Base-by-base conservation (phyloP, 2,113 vertebrate species). In the Todiramphus chloris region DNA sequence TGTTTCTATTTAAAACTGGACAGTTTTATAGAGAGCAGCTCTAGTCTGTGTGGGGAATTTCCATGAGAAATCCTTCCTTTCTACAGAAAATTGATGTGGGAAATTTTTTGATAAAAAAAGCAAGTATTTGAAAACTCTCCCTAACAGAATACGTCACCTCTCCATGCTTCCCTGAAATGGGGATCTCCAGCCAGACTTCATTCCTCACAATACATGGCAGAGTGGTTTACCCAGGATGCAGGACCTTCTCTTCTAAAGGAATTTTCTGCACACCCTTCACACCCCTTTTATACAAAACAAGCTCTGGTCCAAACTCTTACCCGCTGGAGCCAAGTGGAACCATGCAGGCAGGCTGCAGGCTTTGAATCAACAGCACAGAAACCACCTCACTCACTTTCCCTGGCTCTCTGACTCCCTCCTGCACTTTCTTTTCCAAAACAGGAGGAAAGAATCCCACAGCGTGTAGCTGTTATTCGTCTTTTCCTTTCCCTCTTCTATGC, bases 361-460 rank as follows among this genome's bases (percentile, higher is more conserved):
- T 74, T 62, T 60, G 39, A 59, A 35, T 60, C 13, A 48, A 56
- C 6, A 19, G 8, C n/a, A 50, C 25, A n/a, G 46, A 76, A 87
- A 75, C 1, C 35, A 86, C 68, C 60, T 92, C 48, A 56, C 24
- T 90, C 14, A 6, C 84, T 92, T 83, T 89, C 48, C 55, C 51
- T 80, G 56, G n/a, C 46, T 81, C 35, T 46, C 48, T 55, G 31
- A 59, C 64, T 94, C 60, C 43, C 60, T 69, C 48, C 55, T 70
- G 41, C n/a, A 55, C n/a, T 94, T 94, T 70, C 72, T 83, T 87
- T 89, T 90, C 72, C 66, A 72, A 90, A 85, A 82, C 90, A 92
- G 94, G 44, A 89, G 92, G 41, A 83, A 43, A 35, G n/a, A 90
- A 75, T 84, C 64, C 64, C 50, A 37, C 23, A 56, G 59, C 0